Evolutionary conservation across 2,797 vertebrate genomes (phyloP), one percentile per base, ranked within the genome.

Genomic region (Propithecus perrieri): DNA sequence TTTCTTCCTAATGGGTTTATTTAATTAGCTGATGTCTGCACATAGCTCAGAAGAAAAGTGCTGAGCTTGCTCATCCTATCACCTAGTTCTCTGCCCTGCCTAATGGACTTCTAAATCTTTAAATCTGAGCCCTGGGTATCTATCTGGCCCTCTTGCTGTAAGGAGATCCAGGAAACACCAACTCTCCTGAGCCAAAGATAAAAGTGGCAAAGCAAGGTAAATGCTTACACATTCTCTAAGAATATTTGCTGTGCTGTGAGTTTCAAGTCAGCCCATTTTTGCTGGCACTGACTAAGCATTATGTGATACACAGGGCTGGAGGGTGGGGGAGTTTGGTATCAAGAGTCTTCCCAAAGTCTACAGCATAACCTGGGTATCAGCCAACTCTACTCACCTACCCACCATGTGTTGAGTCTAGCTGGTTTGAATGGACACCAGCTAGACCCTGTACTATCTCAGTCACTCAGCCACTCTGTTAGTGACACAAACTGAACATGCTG

Each of bases 51-150:
- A 85, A 91, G 59, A 74, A 89, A 96, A 96, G 48, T 81, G 76
- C 84, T 74, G 38, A 97, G 57, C 61, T 65, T 85, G 53, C 28
- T 67, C 35, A 75, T 95, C 89, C 65, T 35, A 69, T 43, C 65
- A 65, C 48, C 85, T 97, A 76, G 26, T 91, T 95, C 85, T 85
- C 92, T 94, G 96, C 46, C 48, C 61, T 84, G 7, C 75, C 61
- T 97, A 95, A 97, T 93, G 86, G 94, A 81, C 91, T 95, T 91
- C 83, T 90, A 95, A 96, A 89, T 91, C 65, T 93, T 91, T 96
- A 72, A 63, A 93, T 89, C 72, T 69, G 91, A 96, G 71, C 69
- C 48, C 65, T 78, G 46, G 24, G 22, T 89, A 79, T 97, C 75
- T 90, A 76, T 96, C 50, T 90, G 89, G 46, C 55, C 35, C 81